Percentiles rank a stretch among this genome's conserved stretches.
Conservation (phyloP, 2,888 invertebrate genomes). For the Caenorhabditis sp. region DNA sequence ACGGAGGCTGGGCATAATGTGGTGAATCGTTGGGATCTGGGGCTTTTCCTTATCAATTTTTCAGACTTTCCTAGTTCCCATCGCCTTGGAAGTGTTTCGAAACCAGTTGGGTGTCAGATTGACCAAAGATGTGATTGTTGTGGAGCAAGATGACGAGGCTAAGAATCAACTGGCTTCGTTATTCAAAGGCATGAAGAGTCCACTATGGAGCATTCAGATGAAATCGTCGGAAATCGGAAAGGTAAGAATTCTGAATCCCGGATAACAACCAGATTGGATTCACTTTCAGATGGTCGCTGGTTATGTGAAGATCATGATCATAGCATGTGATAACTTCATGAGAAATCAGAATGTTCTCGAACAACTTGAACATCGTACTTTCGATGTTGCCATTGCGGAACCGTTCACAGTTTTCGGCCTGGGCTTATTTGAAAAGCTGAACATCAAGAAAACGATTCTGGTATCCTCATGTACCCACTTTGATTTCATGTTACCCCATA, state of each 20-base stretch:
- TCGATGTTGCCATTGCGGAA: constrained; percentile 49
- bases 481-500: constrained; percentile 39
- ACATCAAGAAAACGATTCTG: constrained; percentile 53
- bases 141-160: constrained; percentile 36
- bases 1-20: constrained; percentile 62
- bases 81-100: constrained; percentile 5
- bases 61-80: constrained; percentile 16
- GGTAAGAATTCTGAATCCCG: neutral
- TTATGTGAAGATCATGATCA: constrained; percentile 10
- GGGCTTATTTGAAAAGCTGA: constrained; percentile 30
- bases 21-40: constrained; percentile 51
- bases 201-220: constrained; percentile 30
- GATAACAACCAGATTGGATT: too few relatives aligned
- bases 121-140: constrained; percentile 48
- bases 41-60: too few relatives aligned
- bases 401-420: constrained; percentile 41
- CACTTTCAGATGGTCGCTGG: constrained; percentile 29
- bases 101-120: constrained; percentile 22
- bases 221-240: constrained; percentile 4
- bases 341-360: constrained; percentile 7
- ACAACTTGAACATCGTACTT: constrained; percentile 3
- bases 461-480: constrained; percentile 34
- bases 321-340: constrained; percentile 37
- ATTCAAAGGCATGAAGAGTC: neutral
- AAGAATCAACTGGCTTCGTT: neutral